Evolutionary conservation across 2,113 vertebrate genomes (phyloP).

Genomic region (Nestor notabilis): DNA sequence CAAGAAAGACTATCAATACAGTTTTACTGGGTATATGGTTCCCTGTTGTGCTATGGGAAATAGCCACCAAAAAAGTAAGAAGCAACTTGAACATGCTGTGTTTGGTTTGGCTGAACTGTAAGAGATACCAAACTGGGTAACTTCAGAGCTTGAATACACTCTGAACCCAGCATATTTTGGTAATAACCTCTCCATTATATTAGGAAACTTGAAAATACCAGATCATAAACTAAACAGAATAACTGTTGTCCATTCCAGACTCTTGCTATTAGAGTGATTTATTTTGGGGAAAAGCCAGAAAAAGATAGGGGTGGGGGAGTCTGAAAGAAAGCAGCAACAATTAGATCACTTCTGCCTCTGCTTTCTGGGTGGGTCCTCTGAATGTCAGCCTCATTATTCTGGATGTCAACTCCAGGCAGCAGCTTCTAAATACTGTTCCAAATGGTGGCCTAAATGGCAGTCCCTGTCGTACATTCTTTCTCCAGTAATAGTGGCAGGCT

Average conservation of each 20-base stretch:
- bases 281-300: slow-evolving; percentile 22
- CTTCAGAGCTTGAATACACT: neutral
- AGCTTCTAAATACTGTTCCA: neutral
- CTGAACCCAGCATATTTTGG: slow-evolving; percentile 15
- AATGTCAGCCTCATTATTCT: slow-evolving; percentile 56
- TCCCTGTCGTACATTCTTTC: slow-evolving; percentile 54
- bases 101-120: neutral
- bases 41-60: neutral
- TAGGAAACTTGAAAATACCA: slow-evolving; percentile 60
- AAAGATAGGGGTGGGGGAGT: neutral
- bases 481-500: slow-evolving; percentile 47
- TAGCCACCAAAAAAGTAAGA: neutral
- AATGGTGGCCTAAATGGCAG: slow-evolving; percentile 45
- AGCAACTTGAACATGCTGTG: neutral
- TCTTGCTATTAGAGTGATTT: slow-evolving; percentile 39
- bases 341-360: slow-evolving; percentile 21
- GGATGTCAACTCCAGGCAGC: slow-evolving; percentile 19
- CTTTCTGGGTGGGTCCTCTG: slow-evolving; percentile 46
- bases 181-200: slow-evolving; percentile 41
- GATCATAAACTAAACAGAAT: slow-evolving; percentile 38
- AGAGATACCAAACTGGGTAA: neutral
- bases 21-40: neutral
- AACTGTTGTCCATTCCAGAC: slow-evolving; percentile 20
- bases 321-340: slow-evolving; percentile 28
- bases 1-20: neutral